Evolutionary conservation across 23 tunicate species (phyloP).

Genomic region (Oikopleura vanhoeffeni): DNA sequence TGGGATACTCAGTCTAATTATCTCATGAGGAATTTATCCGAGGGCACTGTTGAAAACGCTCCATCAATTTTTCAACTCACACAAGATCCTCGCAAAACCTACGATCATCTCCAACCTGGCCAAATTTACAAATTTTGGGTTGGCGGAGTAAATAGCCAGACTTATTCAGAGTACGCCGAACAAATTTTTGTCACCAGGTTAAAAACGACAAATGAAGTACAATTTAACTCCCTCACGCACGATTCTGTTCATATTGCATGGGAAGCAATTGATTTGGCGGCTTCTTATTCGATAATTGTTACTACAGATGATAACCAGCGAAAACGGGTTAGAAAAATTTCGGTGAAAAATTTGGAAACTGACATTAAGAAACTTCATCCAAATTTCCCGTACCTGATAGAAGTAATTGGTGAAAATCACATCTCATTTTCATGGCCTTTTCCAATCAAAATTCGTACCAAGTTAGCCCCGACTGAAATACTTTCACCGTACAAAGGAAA

Average conservation of each 20-base stretch:
- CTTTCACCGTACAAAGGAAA: not conserved
- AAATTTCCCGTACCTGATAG: not conserved
- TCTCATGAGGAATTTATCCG: not conserved
- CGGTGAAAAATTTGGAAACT: not conserved
- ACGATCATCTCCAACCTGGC: not conserved
- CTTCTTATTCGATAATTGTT: not conserved
- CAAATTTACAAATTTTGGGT: not conserved
- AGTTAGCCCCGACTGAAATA: slow-evolving; percentile 43
- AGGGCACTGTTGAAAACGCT: not conserved
- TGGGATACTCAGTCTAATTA: not conserved
- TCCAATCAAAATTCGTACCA: slow-evolving; percentile 13
- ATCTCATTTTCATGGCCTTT: not conserved
- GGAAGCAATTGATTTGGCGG: not conserved
- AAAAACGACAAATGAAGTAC: not conserved
- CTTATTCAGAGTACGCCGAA: not conserved
- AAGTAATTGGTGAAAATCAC: not conserved
- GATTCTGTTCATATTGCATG: not conserved
- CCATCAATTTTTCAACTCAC: not conserved
- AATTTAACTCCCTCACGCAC: not conserved
- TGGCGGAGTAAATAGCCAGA: not conserved
- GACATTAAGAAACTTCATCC: not conserved
- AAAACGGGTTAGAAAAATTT: not conserved
- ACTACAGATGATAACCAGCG: not conserved
- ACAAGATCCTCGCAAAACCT: not conserved
- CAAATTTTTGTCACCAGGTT: not conserved